These are phyloP conservation scores for Heliangelus exortis DNA, from an alignment of 2,797 vertebrate species.

Conservation along the genomic window DNA sequence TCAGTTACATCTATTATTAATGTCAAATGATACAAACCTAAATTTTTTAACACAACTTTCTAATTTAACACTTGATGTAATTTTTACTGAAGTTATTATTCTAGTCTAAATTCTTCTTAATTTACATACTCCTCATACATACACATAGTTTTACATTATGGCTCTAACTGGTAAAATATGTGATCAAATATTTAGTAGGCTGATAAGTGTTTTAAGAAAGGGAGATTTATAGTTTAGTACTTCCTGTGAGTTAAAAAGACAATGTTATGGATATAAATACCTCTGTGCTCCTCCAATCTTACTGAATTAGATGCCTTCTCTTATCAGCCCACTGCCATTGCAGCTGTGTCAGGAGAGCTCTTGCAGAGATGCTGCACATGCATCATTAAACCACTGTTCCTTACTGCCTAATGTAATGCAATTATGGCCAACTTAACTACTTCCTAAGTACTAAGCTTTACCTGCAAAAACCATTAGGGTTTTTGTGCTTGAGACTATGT, in stretches of 20 bases:
- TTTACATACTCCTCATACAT: not conserved
- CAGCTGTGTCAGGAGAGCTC: not conserved
- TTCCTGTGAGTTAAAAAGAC: not conserved
- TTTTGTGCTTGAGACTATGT: not conserved
- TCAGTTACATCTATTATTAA: not conserved
- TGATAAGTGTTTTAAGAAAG: not conserved
- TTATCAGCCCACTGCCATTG: not conserved
- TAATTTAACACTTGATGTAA: not conserved
- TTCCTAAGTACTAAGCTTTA: not conserved
- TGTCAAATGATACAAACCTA: not conserved
- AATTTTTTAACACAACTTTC: not conserved
- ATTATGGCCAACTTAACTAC: not conserved
- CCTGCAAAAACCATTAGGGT: not conserved
- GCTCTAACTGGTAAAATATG: not conserved
- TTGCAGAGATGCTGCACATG: not conserved
- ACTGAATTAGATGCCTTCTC: not conserved
- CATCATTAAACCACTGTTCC: not conserved
- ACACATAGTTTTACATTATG: not conserved
- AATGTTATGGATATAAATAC: not conserved
- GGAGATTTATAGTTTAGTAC: not conserved
- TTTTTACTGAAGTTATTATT: not conserved
- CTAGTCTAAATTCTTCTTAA: not conserved
- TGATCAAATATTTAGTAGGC: not conserved
- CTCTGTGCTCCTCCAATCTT: not conserved
- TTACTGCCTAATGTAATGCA: not conserved